Conservation (phyloP, 2,113 vertebrate species). For the Cettia cetti region DNA sequence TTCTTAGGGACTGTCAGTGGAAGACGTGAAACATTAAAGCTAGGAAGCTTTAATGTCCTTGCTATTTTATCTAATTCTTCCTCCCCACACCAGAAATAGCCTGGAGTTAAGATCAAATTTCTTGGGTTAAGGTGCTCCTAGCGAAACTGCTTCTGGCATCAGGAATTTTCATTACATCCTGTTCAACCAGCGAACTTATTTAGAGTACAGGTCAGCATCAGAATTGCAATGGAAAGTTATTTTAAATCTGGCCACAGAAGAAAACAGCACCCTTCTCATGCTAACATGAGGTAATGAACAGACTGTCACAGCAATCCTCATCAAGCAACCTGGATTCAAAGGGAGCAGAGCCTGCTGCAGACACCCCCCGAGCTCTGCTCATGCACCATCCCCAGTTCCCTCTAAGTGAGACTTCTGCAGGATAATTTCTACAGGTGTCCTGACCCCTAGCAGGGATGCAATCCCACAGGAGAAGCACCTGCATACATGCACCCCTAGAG, state of each 20-base stretch:
- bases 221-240: not conserved
- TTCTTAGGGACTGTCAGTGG: not conserved
- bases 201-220: not conserved
- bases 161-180: not conserved
- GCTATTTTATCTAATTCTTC: not conserved
- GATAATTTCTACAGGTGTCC: not conserved
- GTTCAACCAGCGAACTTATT: not conserved
- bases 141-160: not conserved
- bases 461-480: accelerated
- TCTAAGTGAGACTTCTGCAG: not conserved
- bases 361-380: accelerated
- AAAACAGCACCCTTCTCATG: not conserved
- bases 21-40: conserved; percentile 11
- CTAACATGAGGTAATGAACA: not conserved
- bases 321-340: not conserved
- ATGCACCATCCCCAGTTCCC: not conserved
- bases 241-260: not conserved
- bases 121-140: not conserved
- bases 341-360: not conserved
- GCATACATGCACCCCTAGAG: accelerated
- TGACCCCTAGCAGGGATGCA: not conserved
- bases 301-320: not conserved
- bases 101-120: not conserved
- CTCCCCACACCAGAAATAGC: not conserved
- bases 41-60: not conserved